These are phyloP conservation scores for Ailurus styani DNA, from an alignment of 2,113 vertebrate genomes.

Conservation along the genomic window DNA sequence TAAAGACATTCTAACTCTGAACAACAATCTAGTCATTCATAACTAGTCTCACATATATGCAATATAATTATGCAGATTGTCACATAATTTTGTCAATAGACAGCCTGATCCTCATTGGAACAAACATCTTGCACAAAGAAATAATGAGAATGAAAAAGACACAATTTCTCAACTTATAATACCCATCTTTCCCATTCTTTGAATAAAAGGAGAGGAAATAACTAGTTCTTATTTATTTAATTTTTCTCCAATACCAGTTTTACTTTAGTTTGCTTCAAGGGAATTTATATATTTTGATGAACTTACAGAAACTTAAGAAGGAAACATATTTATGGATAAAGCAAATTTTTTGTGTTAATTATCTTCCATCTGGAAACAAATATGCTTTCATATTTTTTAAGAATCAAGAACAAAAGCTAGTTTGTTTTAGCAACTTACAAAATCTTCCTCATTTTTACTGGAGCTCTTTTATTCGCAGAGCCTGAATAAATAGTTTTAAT, in stretches of 20 bases:
- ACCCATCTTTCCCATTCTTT: background rate
- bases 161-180: conserved; percentile 15
- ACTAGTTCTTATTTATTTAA: conserved; percentile 18
- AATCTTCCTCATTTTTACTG: background rate
- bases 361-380: conserved; percentile 73
- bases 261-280: conserved; percentile 4
- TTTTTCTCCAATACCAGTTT: background rate
- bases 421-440: conserved; percentile 39
- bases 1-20: conserved; percentile 32
- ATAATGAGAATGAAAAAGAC: conserved; percentile 44
- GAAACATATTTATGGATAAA: conserved; percentile 61
- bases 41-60: conserved; percentile 41
- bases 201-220: conserved; percentile 18
- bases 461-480: background rate
- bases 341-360: conserved; percentile 58
- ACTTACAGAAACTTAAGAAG: conserved; percentile 44
- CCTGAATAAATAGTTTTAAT: conserved; percentile 31
- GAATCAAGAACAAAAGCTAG: conserved; percentile 59
- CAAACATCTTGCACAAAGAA: conserved; percentile 58
- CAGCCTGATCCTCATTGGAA: conserved; percentile 43
- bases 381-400: conserved; percentile 52
- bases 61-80: conserved; percentile 38
- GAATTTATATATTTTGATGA: conserved; percentile 33
- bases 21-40: conserved; percentile 48
- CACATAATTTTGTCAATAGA: conserved; percentile 52